Conservation (phyloP, 2,797 vertebrate genomes). For the Menidia menidia region DNA sequence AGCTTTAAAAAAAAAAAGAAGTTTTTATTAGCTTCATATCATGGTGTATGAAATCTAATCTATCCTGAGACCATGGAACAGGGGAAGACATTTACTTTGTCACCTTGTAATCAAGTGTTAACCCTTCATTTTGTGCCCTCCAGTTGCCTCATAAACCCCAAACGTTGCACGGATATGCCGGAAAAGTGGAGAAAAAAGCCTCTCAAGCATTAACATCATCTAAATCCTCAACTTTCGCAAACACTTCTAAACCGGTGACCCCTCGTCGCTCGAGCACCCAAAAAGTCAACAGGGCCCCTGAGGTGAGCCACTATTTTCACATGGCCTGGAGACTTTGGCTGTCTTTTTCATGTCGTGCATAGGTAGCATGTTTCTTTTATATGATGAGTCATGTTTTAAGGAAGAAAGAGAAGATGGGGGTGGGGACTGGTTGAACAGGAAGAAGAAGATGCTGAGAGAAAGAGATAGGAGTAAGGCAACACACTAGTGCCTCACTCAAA, state of each 20-base stretch:
- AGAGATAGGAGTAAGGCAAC: conserved; percentile 43
- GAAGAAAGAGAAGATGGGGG: conserved; percentile 21
- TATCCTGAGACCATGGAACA: conserved; percentile 6
- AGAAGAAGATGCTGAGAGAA: conserved; percentile 50
- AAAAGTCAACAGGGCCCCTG: conserved; percentile 63
- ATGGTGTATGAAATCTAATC: not conserved
- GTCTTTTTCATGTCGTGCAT: not conserved
- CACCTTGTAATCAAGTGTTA: not conserved
- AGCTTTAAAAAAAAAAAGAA: too few relatives aligned
- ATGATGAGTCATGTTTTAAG: conserved; percentile 24
- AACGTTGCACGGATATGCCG: conserved; percentile 75
- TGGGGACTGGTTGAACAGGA: conserved; percentile 60
- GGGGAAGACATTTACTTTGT: conserved; percentile 10
- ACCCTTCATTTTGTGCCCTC: conserved; percentile 28
- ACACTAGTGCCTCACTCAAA: conserved; percentile 15
- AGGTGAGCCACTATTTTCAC: conserved; percentile 58
- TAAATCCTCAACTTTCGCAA: conserved; percentile 40
- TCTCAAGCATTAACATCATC: conserved; percentile 30
- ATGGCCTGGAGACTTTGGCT: not conserved
- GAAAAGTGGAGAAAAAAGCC: conserved; percentile 66
- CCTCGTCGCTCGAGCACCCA: conserved; percentile 54
- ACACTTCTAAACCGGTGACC: conserved; percentile 54
- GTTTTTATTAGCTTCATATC: not conserved
- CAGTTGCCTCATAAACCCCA: conserved; percentile 89
- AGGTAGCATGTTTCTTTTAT: not conserved